Base-by-base conservation (phyloP, 2,888 invertebrate genomes). In the Hartigia nigra region DNA sequence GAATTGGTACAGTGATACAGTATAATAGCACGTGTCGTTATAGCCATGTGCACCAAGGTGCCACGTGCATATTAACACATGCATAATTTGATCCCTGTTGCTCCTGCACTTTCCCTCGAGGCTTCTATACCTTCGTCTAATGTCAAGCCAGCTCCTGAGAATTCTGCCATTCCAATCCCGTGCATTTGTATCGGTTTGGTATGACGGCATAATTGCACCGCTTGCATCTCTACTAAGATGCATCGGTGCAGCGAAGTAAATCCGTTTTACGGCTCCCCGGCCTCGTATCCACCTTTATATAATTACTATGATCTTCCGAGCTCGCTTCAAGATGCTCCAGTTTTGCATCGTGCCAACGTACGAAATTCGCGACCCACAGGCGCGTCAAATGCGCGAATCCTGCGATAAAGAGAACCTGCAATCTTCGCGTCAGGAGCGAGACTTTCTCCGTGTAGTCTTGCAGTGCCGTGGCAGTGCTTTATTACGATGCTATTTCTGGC, bases 291-390 rank as follows among this genome's bases (percentile, higher is more conserved):
- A 55, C 55, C 55, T 55, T 55, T 23, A 9, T 9, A 55, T 89
- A 89, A 89, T 89, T 88, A 88, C 88, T 88, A 87, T 89, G 86
- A 89, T 88, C 86, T 83, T 76, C 70, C 37, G 23, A 55, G 72
- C 72, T 83, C 82, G 77, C 84, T 86, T 87, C 85, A 86, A 84
- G 85, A 84, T 88, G 88, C 88, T 88, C 88, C 88, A 88, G 84
- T 88, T 88, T 86, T 84, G 55, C 55, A 55, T 81, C 78, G 77
- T 78, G 81, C 23, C 80, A 81, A 79, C 80, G 79, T 77, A 70
- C 81, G 39, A 72, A 76, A 78, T 78, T 78, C 78, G 86, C 85
- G 87, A 85, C 84, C 84, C 79, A 76, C 81, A 83, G 55, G 55
- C 80, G 81, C 77, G 70, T 83, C 83, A 83, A 83, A 85, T 81